Evolutionary conservation across 2,113 vertebrate species (phyloP).

Genomic region (Anoura caudifer): DNA sequence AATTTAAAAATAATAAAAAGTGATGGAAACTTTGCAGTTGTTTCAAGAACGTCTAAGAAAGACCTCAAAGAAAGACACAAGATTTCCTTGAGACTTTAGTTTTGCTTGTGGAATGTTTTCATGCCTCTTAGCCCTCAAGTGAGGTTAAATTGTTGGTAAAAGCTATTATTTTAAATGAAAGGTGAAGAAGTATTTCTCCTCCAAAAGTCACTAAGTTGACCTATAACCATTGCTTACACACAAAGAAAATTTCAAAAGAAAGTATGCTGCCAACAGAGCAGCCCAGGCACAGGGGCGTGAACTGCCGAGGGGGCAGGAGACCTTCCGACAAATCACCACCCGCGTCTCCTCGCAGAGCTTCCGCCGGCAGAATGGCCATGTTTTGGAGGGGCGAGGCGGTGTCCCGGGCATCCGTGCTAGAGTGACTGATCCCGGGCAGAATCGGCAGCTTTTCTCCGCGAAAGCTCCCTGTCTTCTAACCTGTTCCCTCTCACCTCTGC

Average conservation of each 20-base stretch:
- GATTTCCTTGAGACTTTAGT: background rate
- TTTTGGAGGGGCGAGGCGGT: background rate
- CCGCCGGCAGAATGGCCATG: background rate
- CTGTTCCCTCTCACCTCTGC: background rate
- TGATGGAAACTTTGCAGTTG: background rate
- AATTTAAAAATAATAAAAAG: background rate
- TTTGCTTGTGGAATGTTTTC: background rate
- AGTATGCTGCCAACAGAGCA: constrained; percentile 18
- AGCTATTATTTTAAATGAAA: background rate
- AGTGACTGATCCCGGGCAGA: background rate
- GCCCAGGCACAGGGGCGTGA: background rate
- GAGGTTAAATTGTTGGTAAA: background rate
- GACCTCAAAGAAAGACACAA: background rate
- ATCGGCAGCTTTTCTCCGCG: constrained; percentile 18
- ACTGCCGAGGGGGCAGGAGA: background rate
- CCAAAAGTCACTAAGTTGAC: background rate
- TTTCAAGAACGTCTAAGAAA: background rate
- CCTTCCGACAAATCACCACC: constrained; percentile 56
- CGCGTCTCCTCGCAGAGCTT: background rate
- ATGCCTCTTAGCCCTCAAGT: background rate
- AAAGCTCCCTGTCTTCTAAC: constrained; percentile 42
- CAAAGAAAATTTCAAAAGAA: background rate
- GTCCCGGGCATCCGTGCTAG: constrained; percentile 32
- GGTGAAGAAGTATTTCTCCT: background rate
- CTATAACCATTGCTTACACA: background rate